A percentile compares a stretch with the other conserved stretches of the same genome.
Evolutionary conservation across 2,888 invertebrate genomes (phyloP).

Genomic region (Platypus cylindrus): DNA sequence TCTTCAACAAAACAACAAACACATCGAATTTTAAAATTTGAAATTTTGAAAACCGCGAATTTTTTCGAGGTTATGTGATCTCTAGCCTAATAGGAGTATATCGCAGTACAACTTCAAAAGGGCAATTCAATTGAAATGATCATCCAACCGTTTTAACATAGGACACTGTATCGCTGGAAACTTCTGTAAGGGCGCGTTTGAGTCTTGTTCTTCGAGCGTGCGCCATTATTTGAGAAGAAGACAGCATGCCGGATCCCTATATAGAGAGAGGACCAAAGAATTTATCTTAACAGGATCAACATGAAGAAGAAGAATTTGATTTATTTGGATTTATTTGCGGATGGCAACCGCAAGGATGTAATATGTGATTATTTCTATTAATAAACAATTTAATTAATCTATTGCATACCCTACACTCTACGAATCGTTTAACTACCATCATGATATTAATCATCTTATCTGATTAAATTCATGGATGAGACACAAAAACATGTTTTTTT

Average conservation of each 20-base stretch:
- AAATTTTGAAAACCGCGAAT: conserved; percentile 7
- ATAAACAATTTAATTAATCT: too few species aligned
- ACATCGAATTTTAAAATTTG: conserved; percentile 7
- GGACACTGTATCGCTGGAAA: conserved; percentile 76
- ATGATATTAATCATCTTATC: too few species aligned
- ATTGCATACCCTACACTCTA: too few species aligned
- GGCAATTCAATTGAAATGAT: conserved; percentile 24
- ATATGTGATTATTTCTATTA: conserved; percentile 2
- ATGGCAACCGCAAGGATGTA: conserved; percentile 9
- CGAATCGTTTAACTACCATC: too few species aligned
- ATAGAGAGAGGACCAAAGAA: conserved; percentile 20
- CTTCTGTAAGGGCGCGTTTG: conserved; percentile 81
- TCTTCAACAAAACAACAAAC: conserved; percentile 9
- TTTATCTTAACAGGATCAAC: conserved; percentile 14
- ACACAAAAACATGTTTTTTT: too few species aligned
- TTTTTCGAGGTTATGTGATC: conserved; percentile 26
- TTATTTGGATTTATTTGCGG: conserved; percentile 7
- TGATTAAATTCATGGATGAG: too few species aligned
- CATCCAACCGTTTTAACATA: conserved; percentile 73
- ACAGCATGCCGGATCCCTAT: conserved; percentile 65
- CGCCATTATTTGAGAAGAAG: conserved; percentile 83
- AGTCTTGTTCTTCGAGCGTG: conserved; percentile 75
- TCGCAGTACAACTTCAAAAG: conserved; percentile 25
- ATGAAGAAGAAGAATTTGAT: too few species aligned
- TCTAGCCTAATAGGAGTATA: too few species aligned